Percentiles rank a stretch among this genome's conserved stretches.
Evolutionary conservation across 2,797 vertebrate genomes (phyloP).

Genomic region (Sebastes iracundus): DNA sequence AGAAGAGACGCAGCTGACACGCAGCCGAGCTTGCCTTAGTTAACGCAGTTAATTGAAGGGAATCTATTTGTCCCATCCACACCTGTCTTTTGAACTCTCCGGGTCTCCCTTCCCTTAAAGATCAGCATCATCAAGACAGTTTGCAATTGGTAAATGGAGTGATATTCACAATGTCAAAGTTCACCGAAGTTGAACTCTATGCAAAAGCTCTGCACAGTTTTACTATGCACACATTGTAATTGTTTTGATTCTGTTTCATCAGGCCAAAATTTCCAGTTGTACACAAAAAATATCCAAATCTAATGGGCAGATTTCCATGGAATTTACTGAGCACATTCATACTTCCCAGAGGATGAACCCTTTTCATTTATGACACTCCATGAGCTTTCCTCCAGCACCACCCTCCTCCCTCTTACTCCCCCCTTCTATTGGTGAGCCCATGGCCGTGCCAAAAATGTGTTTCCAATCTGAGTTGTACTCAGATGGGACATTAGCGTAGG

Average conservation of each 20-base stretch:
- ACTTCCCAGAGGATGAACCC: neutral
- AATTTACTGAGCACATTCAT: neutral
- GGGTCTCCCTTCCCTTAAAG: neutral
- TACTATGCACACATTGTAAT: neutral
- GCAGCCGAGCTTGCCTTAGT: neutral
- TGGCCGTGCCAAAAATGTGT: conserved; percentile 66
- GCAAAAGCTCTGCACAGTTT: neutral
- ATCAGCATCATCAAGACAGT: neutral
- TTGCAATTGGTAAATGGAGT: neutral
- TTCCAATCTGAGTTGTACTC: conserved; percentile 66
- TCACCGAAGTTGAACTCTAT: too few species aligned
- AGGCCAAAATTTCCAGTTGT: neutral
- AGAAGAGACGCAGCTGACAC: too few species aligned
- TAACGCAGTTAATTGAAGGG: neutral
- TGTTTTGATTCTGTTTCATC: neutral
- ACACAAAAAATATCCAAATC: neutral
- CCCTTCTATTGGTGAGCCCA: conserved; percentile 17
- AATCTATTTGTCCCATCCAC: neutral
- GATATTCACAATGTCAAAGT: neutral
- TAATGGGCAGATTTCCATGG: neutral
- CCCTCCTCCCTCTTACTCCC: neutral
- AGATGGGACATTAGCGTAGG: conserved; percentile 40
- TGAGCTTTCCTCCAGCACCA: neutral
- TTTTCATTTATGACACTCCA: neutral
- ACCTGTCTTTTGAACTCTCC: neutral